Conservation (phyloP, 2,797 vertebrate species). For the Xenops minutus region DNA sequence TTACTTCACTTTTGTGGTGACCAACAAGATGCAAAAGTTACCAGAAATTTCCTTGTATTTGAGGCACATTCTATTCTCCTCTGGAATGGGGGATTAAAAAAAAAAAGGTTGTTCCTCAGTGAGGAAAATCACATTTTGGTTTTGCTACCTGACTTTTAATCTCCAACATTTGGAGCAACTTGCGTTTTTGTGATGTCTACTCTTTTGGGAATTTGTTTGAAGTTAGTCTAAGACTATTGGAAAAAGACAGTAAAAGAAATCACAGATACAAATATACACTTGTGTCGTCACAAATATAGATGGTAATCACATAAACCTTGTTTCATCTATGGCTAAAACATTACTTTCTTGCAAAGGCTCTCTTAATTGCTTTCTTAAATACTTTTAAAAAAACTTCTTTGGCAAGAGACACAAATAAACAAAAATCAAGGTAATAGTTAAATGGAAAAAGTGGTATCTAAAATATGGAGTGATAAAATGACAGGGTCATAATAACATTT, state of each 20-base stretch:
- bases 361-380: background rate
- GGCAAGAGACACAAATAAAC: background rate
- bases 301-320: background rate
- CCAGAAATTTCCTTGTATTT: background rate
- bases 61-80: background rate
- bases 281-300: background rate
- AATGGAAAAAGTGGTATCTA: background rate
- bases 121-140: background rate
- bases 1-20: background rate
- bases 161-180: background rate
- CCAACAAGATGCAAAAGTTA: background rate
- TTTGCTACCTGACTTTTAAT: background rate
- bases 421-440: background rate
- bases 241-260: background rate
- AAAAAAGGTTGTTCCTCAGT: background rate
- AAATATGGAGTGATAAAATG: background rate
- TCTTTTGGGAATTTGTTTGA: background rate
- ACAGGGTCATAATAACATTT: background rate
- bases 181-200: background rate
- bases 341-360: background rate
- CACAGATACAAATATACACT: background rate
- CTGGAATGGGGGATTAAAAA: background rate
- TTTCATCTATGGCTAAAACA: background rate
- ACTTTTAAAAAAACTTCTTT: background rate
- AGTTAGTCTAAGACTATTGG: background rate